These are phyloP conservation scores for Rhinatrema bivittatum DNA, from an alignment of 2,797 vertebrate genomes.

Conservation along the genomic window DNA sequence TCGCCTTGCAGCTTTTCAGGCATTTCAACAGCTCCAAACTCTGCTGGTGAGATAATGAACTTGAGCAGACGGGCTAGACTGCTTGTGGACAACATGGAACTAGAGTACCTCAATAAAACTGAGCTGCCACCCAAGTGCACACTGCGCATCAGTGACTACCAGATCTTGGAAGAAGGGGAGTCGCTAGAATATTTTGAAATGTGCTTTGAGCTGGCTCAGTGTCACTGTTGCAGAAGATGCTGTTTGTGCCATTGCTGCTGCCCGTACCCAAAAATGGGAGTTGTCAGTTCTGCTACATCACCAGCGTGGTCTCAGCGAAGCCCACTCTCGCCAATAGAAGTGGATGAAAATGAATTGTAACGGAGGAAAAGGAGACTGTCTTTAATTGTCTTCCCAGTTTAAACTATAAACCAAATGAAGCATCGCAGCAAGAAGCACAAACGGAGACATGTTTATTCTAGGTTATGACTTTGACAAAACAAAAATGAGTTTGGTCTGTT, in stretches of 20 bases:
- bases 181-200: conserved; percentile 70
- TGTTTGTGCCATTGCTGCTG: conserved; percentile 8
- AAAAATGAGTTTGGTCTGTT: no score
- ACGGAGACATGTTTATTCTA: no score
- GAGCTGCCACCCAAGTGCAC: conserved; percentile 69
- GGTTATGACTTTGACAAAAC: no score
- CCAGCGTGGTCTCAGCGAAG: background rate
- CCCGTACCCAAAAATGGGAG: conserved; percentile 50
- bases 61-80: conserved; percentile 72
- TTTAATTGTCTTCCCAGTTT: no score
- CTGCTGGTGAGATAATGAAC: conserved; percentile 83
- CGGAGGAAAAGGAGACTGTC: no score
- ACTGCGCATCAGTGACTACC: conserved; percentile 75
- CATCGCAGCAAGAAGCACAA: no score
- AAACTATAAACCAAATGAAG: no score
- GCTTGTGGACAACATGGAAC: conserved; percentile 46
- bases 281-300: background rate
- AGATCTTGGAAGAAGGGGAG: conserved; percentile 73
- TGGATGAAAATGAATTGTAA: conserved; percentile 51
- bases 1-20: conserved; percentile 69
- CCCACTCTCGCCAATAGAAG: conserved; percentile 51
- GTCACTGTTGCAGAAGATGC: conserved; percentile 62
- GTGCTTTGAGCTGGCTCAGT: conserved; percentile 55
- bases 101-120: conserved; percentile 69
- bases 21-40: conserved; percentile 40